Evolutionary conservation across 2,113 vertebrate genomes (phyloP).

Genomic region (Rhodinocichla rosea): DNA sequence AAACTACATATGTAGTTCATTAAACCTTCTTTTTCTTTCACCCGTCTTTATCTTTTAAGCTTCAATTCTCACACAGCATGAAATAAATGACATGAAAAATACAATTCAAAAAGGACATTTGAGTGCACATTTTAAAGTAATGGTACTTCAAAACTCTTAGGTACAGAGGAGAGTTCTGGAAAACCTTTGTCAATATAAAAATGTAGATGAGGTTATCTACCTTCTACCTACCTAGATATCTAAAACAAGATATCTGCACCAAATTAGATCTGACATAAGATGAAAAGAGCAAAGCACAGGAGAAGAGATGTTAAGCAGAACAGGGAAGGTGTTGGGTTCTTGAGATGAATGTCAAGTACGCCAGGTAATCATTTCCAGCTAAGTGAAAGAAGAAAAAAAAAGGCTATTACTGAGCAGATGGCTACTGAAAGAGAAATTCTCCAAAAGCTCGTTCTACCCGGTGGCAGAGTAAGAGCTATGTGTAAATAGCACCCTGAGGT

Average conservation of each 20-base stretch:
- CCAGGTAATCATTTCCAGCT: conserved; percentile 13
- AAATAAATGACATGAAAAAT: not conserved
- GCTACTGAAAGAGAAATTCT: not conserved
- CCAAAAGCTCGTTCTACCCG: not conserved
- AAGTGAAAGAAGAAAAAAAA: not conserved
- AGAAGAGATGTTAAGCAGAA: conserved; percentile 2
- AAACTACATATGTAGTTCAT: not conserved
- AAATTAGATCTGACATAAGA: not conserved
- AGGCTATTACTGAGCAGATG: not conserved
- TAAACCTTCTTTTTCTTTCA: not conserved
- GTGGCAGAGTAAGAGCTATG: not conserved
- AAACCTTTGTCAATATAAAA: not conserved
- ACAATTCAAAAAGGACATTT: not conserved
- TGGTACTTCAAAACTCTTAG: not conserved
- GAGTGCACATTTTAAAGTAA: not conserved
- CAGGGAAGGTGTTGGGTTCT: not conserved
- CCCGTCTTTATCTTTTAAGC: not conserved
- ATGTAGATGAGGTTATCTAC: not conserved
- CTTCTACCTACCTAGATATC: not conserved
- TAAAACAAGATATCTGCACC: not conserved
- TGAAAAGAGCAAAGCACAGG: not conserved
- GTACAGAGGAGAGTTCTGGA: not conserved
- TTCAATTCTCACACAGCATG: not conserved
- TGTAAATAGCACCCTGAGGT: not conserved
- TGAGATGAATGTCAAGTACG: not conserved